Conservation (phyloP, 2,888 invertebrate species). For the Microplitis manilae region DNA sequence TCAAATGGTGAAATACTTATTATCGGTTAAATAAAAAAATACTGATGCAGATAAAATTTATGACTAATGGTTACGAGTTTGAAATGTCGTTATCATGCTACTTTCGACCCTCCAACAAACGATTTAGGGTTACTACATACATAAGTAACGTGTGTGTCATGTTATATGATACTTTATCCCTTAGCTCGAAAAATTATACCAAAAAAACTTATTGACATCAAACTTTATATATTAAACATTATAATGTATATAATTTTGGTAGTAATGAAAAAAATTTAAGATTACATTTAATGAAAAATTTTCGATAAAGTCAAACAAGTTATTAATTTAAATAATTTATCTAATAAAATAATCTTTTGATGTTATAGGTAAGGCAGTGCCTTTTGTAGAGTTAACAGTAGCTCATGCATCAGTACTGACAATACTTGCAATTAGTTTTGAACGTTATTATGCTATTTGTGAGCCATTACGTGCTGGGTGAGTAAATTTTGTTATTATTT, state of each 20-base stretch:
- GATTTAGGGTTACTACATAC: not conserved
- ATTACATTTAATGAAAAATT: too few relatives aligned
- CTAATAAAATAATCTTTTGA: conserved; percentile 37
- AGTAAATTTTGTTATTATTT: not conserved
- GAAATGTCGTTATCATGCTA: not conserved
- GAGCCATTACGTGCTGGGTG: conserved; percentile 88
- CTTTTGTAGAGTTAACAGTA: conserved; percentile 92
- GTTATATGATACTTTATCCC: not conserved
- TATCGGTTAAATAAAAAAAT: not conserved
- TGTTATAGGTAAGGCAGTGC: conserved; percentile 89
- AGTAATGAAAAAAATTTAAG: too few relatives aligned
- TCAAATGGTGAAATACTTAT: not conserved
- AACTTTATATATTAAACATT: not conserved
- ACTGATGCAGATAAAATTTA: not conserved
- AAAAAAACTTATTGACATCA: not conserved
- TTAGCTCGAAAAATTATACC: not conserved
- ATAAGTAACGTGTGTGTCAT: conserved; percentile 4
- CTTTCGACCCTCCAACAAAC: not conserved
- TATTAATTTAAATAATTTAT: not conserved
- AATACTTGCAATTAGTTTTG: conserved; percentile 94
- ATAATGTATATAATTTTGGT: not conserved
- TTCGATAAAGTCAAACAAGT: too few relatives aligned
- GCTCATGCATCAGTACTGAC: conserved; percentile 94
- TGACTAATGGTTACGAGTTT: not conserved
- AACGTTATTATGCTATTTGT: conserved; percentile 92